Conservation (phyloP, 53 echinoderm and acorn worm genomes). For the Henricia sp. region DNA sequence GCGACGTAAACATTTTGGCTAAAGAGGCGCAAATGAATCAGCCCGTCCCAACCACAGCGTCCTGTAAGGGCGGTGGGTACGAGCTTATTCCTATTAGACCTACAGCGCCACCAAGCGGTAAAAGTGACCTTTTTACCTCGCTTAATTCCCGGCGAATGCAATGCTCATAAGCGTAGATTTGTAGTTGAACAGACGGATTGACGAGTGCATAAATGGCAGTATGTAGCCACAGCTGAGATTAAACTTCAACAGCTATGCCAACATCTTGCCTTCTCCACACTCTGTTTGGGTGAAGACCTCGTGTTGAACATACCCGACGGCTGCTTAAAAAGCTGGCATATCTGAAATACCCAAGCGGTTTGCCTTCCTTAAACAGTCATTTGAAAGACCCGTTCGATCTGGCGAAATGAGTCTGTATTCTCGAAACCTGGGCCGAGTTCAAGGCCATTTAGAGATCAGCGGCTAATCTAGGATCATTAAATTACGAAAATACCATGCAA, state of each 20-base stretch:
- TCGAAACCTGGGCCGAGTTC: background rate
- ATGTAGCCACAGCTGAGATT: conserved; percentile 84
- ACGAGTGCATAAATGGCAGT: conserved; percentile 84
- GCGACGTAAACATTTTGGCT: no score
- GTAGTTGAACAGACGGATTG: background rate
- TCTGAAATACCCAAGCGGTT: conserved; percentile 15
- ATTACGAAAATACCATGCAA: background rate
- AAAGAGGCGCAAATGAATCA: no score
- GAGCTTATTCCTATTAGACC: no score
- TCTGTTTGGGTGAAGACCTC: conserved; percentile 80
- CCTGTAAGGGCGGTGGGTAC: no score
- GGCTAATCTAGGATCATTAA: no score
- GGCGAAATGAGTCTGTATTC: no score
- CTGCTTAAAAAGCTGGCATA: conserved; percentile 84
- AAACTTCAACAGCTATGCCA: conserved; percentile 69
- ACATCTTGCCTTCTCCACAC: conserved; percentile 80
- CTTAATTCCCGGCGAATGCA: background rate
- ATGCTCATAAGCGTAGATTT: background rate
- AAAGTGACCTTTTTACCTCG: background rate
- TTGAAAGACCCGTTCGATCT: background rate
- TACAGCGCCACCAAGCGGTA: background rate
- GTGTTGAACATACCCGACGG: conserved; percentile 29
- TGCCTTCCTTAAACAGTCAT: background rate
- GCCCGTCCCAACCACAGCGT: no score
- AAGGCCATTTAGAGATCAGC: background rate